A percentile compares a stretch with the other conserved stretches of the same genome.
These are phyloP conservation scores for Labrus mixtus DNA, from an alignment of 2,113 vertebrate genomes.

Conservation along the genomic window DNA sequence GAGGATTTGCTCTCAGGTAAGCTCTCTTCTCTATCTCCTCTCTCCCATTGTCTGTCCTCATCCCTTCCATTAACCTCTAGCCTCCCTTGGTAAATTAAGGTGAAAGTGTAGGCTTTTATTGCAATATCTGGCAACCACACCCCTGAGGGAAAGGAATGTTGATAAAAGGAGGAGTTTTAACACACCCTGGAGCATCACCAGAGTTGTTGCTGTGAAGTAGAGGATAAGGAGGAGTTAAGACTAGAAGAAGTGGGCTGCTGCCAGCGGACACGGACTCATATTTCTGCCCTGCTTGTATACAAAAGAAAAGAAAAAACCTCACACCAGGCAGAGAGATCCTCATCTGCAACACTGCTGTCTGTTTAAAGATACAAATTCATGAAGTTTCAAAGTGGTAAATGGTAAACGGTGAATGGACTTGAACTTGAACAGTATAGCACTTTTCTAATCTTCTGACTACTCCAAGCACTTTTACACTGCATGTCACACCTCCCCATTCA, in stretches of 20 bases:
- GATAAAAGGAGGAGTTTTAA: constrained; percentile 64
- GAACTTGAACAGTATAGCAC: too few relatives aligned
- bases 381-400: constrained; percentile 1
- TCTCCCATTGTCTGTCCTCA: background rate
- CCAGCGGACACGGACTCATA: background rate
- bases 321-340: background rate
- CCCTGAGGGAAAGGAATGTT: constrained; percentile 69
- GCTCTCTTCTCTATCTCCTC: background rate
- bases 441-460: too few relatives aligned
- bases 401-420: too few relatives aligned
- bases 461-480: too few relatives aligned
- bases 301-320: background rate
- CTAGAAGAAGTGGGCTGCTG: background rate
- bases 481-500: too few relatives aligned
- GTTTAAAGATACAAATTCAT: background rate
- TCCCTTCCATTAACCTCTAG: background rate
- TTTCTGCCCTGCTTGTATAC: constrained; percentile 7
- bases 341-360: background rate
- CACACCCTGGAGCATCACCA: constrained; percentile 57
- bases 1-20: constrained; percentile 31
- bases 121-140: constrained; percentile 43
- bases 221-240: background rate
- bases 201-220: constrained; percentile 5
- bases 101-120: constrained; percentile 57
- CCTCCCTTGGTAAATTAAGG: constrained; percentile 5